Base-by-base conservation (phyloP, 2,113 vertebrate genomes). In the Datnioides undecimradiatus region DNA sequence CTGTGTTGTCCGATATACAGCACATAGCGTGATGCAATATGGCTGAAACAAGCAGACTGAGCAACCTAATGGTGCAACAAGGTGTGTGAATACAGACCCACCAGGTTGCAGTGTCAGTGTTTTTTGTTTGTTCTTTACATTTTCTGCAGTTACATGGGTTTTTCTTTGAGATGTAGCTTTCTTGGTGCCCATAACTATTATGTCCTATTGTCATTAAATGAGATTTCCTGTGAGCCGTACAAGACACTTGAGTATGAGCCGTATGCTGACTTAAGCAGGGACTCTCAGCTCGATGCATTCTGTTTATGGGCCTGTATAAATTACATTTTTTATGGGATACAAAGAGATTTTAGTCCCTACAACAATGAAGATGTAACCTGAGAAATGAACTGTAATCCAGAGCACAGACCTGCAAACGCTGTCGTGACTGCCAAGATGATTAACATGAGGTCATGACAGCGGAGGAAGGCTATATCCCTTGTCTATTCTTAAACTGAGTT, bases 11-110 rank as follows among this genome's bases (percentile, higher is more conserved):
- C 25, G 75, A 80, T 73, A 58, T 71, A 77, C 10, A 54, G 51
- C 29, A 69, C 23, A 73, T 64, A 23, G n/a, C n/a, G n/a, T 88
- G 77, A 91, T 73, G 84, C 71, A 89, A 90, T 25, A 6, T 11
- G 65, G 5, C 72, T 76, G 89, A 87, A 87, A 88, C n/a, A 73
- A 76, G 78, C 72, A 67, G 34, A 40, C 2, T 8, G 36, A 76
- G 57, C 29, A 67, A 57, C 43, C 10, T 3, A 66, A 76, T 59
- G 40, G 63, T 77, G 48, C 59, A 73, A 73, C 29, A 27, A 31
- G 23, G n/a, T 60, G 45, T 41, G 29, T 40, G 48, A 76, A 46
- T 40, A 36, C 4, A 40, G 41, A 31, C 63, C 55, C 16, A 34
- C 12, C 62, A 69, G 33, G 10, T 68, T 84, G 73, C 69, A 59